Conservation (phyloP, 2,888 invertebrate genomes). For the Lissonota sp. region DNA sequence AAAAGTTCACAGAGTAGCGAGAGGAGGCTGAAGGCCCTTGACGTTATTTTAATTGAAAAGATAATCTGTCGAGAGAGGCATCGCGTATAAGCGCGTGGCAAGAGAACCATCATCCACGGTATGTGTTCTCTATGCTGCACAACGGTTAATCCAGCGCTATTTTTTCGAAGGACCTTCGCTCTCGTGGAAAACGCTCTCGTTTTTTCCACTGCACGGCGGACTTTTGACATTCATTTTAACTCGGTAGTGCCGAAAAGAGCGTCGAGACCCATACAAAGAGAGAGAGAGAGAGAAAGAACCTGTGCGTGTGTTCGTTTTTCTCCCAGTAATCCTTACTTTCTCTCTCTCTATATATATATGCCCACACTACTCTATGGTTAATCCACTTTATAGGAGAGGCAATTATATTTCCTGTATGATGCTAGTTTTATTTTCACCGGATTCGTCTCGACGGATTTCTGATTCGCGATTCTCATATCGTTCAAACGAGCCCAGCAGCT, state of each 20-base stretch:
- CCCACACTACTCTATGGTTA: too few relatives aligned
- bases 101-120: too few relatives aligned
- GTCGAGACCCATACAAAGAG: conserved; percentile 59
- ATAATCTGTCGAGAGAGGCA: conserved; percentile 53
- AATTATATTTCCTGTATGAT: too few relatives aligned
- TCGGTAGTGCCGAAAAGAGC: conserved; percentile 58
- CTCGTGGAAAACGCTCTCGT: conserved; percentile 50
- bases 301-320: not conserved
- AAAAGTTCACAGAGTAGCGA: conserved; percentile 45
- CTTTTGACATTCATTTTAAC: conserved; percentile 59
- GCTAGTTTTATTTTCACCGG: too few relatives aligned
- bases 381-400: too few relatives aligned
- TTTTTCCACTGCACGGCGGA: conserved; percentile 45
- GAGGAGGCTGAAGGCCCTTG: conserved; percentile 57
- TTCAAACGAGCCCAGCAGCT: not conserved
- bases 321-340: too few relatives aligned
- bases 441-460: too few relatives aligned
- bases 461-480: not conserved
- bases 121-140: conserved; percentile 29
- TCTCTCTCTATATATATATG: too few relatives aligned
- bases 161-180: conserved; percentile 37
- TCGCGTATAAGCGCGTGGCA: too few relatives aligned
- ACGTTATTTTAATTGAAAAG: conserved; percentile 69
- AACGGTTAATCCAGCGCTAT: conserved; percentile 14
- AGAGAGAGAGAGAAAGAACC: conserved; percentile 38